phyloP scores from a whole-genome alignment of 2,888 invertebrate genomes.

The Sinhomidia bicolor region DNA sequence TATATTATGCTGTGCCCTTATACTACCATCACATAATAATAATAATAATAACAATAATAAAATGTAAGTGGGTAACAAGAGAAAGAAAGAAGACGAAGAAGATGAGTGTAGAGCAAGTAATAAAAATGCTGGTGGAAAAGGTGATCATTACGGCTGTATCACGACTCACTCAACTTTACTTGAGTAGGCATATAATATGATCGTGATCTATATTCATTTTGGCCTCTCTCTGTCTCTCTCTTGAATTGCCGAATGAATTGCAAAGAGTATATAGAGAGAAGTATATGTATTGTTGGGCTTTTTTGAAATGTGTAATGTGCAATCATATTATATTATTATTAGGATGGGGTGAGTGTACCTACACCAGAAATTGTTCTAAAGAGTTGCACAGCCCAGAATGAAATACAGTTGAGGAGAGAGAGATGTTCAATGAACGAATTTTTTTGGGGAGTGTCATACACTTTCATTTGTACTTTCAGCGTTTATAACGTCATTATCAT shows the following conservation, averaged over 20 bases:
- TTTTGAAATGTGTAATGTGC: background rate
- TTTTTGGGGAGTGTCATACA: conserved; percentile 62
- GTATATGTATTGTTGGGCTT: too few relatives aligned
- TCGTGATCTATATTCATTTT: conserved; percentile 73
- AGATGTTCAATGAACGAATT: background rate
- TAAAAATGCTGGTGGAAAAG: conserved; percentile 69
- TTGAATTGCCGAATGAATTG: conserved; percentile 53
- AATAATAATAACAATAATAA: conserved; percentile 51
- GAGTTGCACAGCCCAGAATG: too few relatives aligned
- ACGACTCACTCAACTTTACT: conserved; percentile 67
- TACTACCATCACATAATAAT: too few relatives aligned
- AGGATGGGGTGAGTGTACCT: background rate
- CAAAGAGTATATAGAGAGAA: conserved; percentile 33
- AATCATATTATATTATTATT: background rate
- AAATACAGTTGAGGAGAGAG: background rate
- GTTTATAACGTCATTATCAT: background rate
- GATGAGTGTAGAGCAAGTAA: conserved; percentile 37
- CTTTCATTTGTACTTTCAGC: background rate
- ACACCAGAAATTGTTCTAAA: conserved; percentile 4
- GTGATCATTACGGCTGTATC: conserved; percentile 70
- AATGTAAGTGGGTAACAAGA: conserved; percentile 43
- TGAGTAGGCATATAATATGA: conserved; percentile 40
- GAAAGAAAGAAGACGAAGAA: conserved; percentile 11
- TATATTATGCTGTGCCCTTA: conserved; percentile 41
- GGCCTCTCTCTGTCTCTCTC: conserved; percentile 38